Evolutionary conservation across 1,140 invertebrate genomes (phyloP), one percentile per base, ranked within the genome.

Genomic region (Patella vulgata): DNA sequence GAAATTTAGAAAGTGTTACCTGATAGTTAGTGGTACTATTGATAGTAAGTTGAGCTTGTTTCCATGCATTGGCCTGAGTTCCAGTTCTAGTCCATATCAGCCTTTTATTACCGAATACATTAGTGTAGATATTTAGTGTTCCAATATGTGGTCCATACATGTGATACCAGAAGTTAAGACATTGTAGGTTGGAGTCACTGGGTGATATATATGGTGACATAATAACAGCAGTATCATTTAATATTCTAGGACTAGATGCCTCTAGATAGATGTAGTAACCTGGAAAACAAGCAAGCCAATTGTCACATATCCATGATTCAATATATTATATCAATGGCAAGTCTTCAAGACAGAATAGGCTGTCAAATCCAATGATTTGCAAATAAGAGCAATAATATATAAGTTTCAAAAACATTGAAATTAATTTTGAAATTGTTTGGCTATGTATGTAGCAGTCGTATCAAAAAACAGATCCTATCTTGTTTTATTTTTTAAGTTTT

Each of bases 141-240:
- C 74, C 74, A 60, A 77, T 77, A 27, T 66, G 61, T 21, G 53
- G 50, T 9, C 91, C 91, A 70, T 87, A 91, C 91, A 93, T 92
- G 70, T 93, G 91, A 71, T 85, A 89, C 86, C 88, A 93, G 76
- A 93, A 92, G 4, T 68, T 64, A 36, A 79, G 69, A 46, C 79
- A 81, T 47, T 60, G 64, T 3, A 70, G 63, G 25, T 46, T 53
- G 36, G 23, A 28, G 9, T 70, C 71, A 14, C 33, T 36, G 8
- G 70, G 63, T 1, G 72, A 60, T 31, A 73, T 36, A 6, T 71
- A 27, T 31, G 73, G 73, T 5, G 73, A 70, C 1, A 44, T 17
- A 0, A 79, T 63, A 28, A 74, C 55, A 2, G 78, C 80, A 21
- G 65, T 70, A 43, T 75, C 71, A 5, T 66, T 66, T 19, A 44